A percentile compares a stretch with the other conserved stretches of the same genome.
These are phyloP conservation scores for Alviniconcha marisindica DNA, from an alignment of 1,140 invertebrate genomes.

Conservation along the genomic window DNA sequence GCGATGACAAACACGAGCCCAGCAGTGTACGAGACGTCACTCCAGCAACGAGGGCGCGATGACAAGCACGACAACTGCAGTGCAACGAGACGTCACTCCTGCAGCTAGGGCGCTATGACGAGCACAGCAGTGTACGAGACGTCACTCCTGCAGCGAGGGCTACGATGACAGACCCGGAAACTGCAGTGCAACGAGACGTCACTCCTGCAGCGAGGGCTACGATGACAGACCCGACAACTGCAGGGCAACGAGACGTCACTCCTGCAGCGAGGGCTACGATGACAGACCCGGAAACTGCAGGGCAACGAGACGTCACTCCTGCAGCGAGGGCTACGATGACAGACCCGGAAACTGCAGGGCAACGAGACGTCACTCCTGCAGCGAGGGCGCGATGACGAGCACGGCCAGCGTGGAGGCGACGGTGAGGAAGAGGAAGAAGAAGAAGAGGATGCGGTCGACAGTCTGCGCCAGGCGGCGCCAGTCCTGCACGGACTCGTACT, in stretches of 20 bases:
- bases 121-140: too few relatives aligned
- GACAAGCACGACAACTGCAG: too few relatives aligned
- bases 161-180: too few relatives aligned
- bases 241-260: background rate
- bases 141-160: background rate
- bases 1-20: too few relatives aligned
- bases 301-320: slow-evolving; percentile 27
- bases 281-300: background rate
- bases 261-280: background rate
- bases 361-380: slow-evolving; percentile 36
- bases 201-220: background rate
- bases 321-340: slow-evolving; percentile 50
- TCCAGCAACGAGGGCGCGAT: too few relatives aligned
- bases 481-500: slow-evolving; percentile 76
- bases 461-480: slow-evolving; percentile 79
- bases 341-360: too few relatives aligned
- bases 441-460: slow-evolving; percentile 80
- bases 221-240: too few relatives aligned
- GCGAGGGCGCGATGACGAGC: slow-evolving; percentile 69
- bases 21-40: too few relatives aligned
- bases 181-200: background rate
- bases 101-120: too few relatives aligned
- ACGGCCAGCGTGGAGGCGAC: slow-evolving; percentile 77
- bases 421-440: slow-evolving; percentile 79
- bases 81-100: too few relatives aligned